Conservation (phyloP, 2,113 vertebrate species). For the Sylvia atricapilla region DNA sequence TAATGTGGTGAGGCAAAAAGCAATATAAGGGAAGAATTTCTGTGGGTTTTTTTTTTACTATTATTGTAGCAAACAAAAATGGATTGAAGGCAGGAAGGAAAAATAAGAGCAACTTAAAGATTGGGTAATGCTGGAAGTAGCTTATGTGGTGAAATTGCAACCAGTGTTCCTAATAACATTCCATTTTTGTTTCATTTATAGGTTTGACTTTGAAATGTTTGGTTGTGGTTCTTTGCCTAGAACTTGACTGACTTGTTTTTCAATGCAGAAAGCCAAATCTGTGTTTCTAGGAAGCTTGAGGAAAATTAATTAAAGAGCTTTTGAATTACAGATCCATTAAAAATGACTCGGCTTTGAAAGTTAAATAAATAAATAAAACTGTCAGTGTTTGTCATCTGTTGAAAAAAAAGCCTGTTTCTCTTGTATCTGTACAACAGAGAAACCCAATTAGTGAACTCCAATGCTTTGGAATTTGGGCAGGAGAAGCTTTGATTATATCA, state of each 20-base stretch:
- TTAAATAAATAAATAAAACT: slow-evolving; percentile 32
- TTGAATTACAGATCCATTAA: slow-evolving; percentile 47
- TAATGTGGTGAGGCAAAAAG: slow-evolving; percentile 4
- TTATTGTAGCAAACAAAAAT: neutral
- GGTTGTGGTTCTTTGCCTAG: neutral
- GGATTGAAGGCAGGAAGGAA: neutral
- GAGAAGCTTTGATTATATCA: neutral
- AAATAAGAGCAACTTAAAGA: neutral
- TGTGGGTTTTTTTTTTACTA: neutral
- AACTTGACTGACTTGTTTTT: slow-evolving; percentile 20
- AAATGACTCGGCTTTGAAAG: slow-evolving; percentile 41
- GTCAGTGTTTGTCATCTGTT: slow-evolving; percentile 2
- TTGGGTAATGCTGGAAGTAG: neutral
- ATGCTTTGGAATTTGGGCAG: neutral
- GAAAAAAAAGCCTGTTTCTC: neutral
- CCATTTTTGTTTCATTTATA: neutral
- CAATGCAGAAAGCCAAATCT: neutral
- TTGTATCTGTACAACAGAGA: neutral
- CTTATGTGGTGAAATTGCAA: neutral
- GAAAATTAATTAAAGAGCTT: slow-evolving; percentile 41
- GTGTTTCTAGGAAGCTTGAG: slow-evolving; percentile 32
- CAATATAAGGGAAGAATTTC: neutral
- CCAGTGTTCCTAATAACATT: neutral
- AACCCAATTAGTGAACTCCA: neutral
- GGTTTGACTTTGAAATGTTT: neutral